Percentiles rank a stretch among this genome's conserved stretches.
phyloP scores from a whole-genome alignment of 2,113 vertebrate species.

The Hucho hucho region DNA sequence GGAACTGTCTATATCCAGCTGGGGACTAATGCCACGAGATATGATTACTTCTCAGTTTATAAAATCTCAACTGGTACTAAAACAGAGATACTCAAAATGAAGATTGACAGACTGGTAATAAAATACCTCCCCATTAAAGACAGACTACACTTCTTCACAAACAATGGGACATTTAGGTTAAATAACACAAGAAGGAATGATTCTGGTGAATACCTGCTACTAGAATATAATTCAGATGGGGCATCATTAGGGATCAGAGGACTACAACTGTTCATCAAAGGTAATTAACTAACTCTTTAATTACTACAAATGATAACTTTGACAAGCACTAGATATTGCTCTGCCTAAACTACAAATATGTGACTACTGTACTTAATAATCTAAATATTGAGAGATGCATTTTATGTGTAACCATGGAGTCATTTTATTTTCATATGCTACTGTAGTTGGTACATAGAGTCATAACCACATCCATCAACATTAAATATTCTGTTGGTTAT shows the following conservation, averaged over 20 bases:
- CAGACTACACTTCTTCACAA: conserved; percentile 16
- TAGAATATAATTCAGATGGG: not conserved
- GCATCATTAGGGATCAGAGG: rapidly evolving
- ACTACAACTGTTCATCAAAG: conserved; percentile 40
- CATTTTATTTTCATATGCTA: no score
- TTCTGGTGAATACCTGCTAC: conserved; percentile 8
- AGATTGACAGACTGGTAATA: rapidly evolving
- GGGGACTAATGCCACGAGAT: rapidly evolving
- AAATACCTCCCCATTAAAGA: rapidly evolving
- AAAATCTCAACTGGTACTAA: not conserved
- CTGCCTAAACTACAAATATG: no score
- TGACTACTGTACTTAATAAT: no score
- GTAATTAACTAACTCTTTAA: conserved; percentile 18
- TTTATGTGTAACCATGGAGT: no score
- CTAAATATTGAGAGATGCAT: no score
- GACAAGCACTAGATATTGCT: no score
- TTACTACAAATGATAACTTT: no score
- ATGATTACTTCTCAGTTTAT: not conserved
- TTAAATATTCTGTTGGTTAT: no score
- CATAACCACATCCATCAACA: no score
- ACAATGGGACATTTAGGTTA: conserved; percentile 41
- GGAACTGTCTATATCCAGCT: conserved; percentile 36
- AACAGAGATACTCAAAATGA: rapidly evolving
- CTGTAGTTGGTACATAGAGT: no score
- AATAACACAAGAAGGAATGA: conserved; percentile 26